Percentiles rank a stretch among this genome's conserved stretches.
phyloP scores from a whole-genome alignment of 2,797 vertebrate genomes.

The Halcyon leucocephala region DNA sequence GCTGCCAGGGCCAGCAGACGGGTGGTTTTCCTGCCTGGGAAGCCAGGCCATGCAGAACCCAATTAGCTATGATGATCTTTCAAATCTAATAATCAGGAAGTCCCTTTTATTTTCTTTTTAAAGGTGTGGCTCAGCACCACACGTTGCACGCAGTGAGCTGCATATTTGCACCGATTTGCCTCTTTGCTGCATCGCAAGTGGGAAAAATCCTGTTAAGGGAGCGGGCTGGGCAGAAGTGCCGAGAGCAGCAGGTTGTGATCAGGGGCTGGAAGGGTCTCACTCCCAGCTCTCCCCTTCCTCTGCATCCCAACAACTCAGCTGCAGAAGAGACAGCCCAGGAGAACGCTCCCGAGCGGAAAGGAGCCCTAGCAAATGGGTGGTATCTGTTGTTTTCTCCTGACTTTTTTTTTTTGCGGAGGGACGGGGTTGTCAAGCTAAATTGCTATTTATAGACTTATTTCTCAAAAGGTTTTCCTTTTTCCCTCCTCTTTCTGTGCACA shows the following conservation, averaged over 20 bases:
- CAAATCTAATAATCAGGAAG: not conserved
- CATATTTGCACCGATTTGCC: not conserved
- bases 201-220: not conserved
- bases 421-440: not conserved
- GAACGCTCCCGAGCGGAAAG: not conserved
- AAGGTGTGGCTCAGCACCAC: slow-evolving; percentile 2
- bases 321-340: not conserved
- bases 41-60: not conserved
- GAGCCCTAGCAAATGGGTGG: not conserved
- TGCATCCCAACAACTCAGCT: not conserved
- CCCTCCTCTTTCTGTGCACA: not conserved
- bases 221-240: not conserved
- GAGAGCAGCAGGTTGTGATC: not conserved
- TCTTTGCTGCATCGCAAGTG: not conserved
- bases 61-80: not conserved
- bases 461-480: not conserved
- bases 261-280: not conserved
- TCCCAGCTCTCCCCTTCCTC: not conserved
- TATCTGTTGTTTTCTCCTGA: not conserved
- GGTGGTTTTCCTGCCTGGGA: not conserved
- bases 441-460: not conserved
- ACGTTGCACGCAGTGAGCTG: not conserved
- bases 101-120: not conserved
- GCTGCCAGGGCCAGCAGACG: not conserved
- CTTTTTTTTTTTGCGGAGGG: not conserved